These are phyloP conservation scores for Numenius phaeopus DNA, from an alignment of 2,797 vertebrate genomes.

Conservation along the genomic window DNA sequence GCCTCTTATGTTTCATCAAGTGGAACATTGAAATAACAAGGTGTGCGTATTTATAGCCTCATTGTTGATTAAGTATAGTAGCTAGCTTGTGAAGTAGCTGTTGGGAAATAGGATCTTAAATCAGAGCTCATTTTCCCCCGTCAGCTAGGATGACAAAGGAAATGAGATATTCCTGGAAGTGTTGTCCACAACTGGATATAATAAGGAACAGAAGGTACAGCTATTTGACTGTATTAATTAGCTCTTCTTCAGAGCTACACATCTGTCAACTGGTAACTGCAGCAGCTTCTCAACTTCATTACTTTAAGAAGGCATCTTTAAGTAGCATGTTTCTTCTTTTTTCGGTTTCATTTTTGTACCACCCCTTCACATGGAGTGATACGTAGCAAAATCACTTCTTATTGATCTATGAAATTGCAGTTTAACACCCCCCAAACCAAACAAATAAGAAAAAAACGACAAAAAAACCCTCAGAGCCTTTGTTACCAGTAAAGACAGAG, in stretches of 20 bases:
- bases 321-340: neutral
- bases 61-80: slow-evolving; percentile 56
- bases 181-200: slow-evolving; percentile 28
- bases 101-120: slow-evolving; percentile 56
- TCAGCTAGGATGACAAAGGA: neutral
- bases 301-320: neutral
- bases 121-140: slow-evolving; percentile 26
- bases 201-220: neutral
- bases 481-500: neutral
- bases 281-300: neutral
- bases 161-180: slow-evolving; percentile 29
- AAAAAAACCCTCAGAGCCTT: neutral
- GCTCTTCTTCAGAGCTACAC: neutral
- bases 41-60: slow-evolving; percentile 57
- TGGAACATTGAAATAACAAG: slow-evolving; percentile 56
- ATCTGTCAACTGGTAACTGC: neutral
- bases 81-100: slow-evolving; percentile 40
- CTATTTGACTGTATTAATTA: slow-evolving; percentile 47
- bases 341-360: neutral
- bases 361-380: neutral
- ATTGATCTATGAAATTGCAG: neutral
- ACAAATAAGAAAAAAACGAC: neutral
- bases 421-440: neutral
- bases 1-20: slow-evolving; percentile 53
- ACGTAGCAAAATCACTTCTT: neutral